Evolutionary conservation across 1,140 invertebrate species (phyloP).

Genomic region (Drosophila sucinea): DNA sequence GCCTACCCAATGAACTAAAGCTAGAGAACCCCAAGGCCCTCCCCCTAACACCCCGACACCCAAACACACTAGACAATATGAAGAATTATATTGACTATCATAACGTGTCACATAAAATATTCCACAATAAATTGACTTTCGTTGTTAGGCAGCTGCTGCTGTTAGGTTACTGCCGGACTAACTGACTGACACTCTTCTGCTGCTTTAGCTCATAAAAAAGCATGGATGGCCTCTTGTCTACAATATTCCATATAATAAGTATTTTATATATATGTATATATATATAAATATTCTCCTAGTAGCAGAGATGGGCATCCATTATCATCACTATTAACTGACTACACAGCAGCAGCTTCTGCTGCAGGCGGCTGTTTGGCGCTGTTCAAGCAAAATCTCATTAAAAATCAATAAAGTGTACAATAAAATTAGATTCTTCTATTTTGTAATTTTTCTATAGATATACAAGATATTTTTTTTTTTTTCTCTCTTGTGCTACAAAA

Average conservation of each 20-base stretch:
- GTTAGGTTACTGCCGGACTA: constrained; percentile 6
- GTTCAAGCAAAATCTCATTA: constrained; percentile 66
- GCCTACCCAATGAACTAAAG: background rate
- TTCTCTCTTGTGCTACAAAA: background rate
- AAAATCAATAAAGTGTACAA: constrained; percentile 80
- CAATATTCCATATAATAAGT: constrained; percentile 7
- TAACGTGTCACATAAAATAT: constrained; percentile 81
- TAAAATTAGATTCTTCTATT: constrained; percentile 66
- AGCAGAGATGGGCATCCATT: constrained; percentile 48
- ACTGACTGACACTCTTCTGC: constrained; percentile 44
- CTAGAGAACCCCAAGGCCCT: background rate
- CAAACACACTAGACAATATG: constrained; percentile 32
- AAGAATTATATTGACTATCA: constrained; percentile 78
- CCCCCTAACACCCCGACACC: background rate
- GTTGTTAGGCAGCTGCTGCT: constrained; percentile 62
- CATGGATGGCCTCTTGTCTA: constrained; percentile 46
- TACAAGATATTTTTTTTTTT: background rate
- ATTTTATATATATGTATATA: constrained; percentile 3
- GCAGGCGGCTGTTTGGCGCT: constrained; percentile 1
- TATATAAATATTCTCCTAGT: constrained; percentile 27
- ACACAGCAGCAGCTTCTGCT: constrained; percentile 29
- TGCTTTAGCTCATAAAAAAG: constrained; percentile 67
- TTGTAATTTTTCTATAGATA: background rate
- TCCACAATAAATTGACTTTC: constrained; percentile 80
- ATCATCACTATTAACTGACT: constrained; percentile 71